phyloP scores from a whole-genome alignment of 2,888 invertebrate species.

The Pyrocoelia pectoralis region DNA sequence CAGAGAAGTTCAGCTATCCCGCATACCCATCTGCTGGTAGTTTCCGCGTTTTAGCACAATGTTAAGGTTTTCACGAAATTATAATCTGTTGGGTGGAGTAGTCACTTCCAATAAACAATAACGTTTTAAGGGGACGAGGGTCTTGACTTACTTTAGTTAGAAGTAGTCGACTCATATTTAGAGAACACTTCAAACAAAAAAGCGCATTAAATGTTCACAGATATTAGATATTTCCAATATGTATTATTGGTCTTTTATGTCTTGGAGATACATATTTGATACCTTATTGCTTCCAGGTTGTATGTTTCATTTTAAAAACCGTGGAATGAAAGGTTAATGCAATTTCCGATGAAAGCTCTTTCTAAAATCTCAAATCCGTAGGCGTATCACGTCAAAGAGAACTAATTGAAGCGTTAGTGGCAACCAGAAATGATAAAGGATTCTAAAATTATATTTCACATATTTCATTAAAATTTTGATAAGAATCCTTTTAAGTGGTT shows the following conservation, averaged over 20 bases:
- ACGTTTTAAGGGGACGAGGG: no score
- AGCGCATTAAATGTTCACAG: no score
- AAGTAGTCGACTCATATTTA: no score
- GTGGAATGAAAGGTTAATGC: conserved; percentile 3
- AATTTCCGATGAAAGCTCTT: conserved; percentile 1
- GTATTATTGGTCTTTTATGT: neutral
- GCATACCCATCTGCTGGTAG: no score
- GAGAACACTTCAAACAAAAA: no score
- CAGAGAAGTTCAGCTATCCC: no score
- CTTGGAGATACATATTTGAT: neutral
- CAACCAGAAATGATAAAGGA: neutral
- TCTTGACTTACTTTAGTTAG: no score
- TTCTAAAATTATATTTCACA: neutral
- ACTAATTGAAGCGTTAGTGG: neutral
- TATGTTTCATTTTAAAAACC: neutral
- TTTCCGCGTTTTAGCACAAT: no score
- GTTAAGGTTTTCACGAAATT: no score
- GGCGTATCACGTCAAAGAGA: conserved; percentile 3
- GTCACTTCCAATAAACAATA: no score
- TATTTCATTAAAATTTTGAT: neutral
- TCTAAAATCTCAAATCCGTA: conserved; percentile 3
- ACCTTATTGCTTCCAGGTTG: neutral
- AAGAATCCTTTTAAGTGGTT: no score
- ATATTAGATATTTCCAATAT: neutral
- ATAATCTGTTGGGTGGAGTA: no score